Base-by-base conservation (phyloP, 2,888 invertebrate species). In the Volucella bombylans region DNA sequence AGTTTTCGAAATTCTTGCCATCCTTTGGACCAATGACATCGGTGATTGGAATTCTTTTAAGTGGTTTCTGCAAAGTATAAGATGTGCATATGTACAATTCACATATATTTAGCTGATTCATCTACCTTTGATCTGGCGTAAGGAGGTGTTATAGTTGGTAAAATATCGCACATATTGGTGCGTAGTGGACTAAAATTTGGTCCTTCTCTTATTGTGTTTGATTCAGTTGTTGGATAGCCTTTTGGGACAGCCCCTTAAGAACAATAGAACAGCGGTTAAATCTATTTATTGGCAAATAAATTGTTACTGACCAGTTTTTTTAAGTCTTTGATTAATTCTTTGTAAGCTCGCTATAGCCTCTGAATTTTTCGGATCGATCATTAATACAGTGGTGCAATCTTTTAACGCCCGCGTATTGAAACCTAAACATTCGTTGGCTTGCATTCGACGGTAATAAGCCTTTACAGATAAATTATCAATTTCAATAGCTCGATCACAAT, bases 381-480 rank as follows among this genome's bases (percentile, higher is more conserved):
- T 92, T 47, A 97, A 90, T 0, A 96, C 94, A 87, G 93, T 94
- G 43, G 92, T 91, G 80, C 96, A 94, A 91, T 98, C 97, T 41
- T 92, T 91, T 49, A 94, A 93, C 0, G 98, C 97, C 52, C 95
- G 94, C 15, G 94, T 92, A 15, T 95, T 93, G 55, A 96, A 95
- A 39, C 95, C 95, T 0, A 97, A 92, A 6, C 93, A 93, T 88
- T 95, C 94, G 77, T 96, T 93, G 0, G 95, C 97, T 77, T 94
- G 94, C 87, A 96, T 96, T 87, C 98, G 93, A 1, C 98, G 93
- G 87, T 95, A 95, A 85, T 96, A 94, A 0, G 98, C 97, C 92
- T 98, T 98, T 0, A 96, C 94, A 88, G 97, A 97, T 0, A 93
- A 93, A 0, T 94, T 93, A 90, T 98, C 97, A 8, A 97, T 92